These are phyloP conservation scores for Cyprinodon tularosa DNA, from an alignment of 2,113 vertebrate species.

Conservation along the genomic window DNA sequence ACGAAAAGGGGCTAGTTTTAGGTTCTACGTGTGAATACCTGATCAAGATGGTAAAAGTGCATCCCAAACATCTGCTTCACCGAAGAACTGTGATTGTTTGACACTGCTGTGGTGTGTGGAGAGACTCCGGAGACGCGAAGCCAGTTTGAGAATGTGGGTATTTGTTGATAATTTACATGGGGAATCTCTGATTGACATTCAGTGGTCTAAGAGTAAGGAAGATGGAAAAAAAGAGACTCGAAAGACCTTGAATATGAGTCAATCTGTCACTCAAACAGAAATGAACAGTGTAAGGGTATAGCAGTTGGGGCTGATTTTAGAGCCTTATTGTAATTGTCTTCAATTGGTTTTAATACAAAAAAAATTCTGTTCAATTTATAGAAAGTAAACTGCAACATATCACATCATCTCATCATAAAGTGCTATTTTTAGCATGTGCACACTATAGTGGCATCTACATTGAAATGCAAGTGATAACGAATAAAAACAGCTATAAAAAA, in stretches of 20 bases:
- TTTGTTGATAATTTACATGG: slow-evolving; percentile 81
- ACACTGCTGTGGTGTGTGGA: slow-evolving; percentile 32
- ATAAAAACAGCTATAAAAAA: background rate
- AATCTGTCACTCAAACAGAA: slow-evolving; percentile 32
- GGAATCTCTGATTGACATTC: slow-evolving; percentile 84
- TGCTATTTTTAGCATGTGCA: background rate
- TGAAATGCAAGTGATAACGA: background rate
- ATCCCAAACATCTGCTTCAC: slow-evolving; percentile 56
- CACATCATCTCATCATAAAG: no score
- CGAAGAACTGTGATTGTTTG: slow-evolving; percentile 48
- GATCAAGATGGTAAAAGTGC: slow-evolving; percentile 49
- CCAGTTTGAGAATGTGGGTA: slow-evolving; percentile 78
- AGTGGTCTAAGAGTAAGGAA: slow-evolving; percentile 76
- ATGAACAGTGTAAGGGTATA: background rate
- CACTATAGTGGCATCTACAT: background rate
- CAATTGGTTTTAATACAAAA: background rate
- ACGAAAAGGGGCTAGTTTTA: slow-evolving; percentile 61
- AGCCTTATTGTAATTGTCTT: background rate
- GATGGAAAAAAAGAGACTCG: slow-evolving; percentile 26
- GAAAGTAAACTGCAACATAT: background rate
- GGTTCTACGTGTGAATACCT: slow-evolving; percentile 61
- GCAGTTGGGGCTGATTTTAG: background rate
- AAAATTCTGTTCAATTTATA: background rate
- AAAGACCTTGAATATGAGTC: slow-evolving; percentile 41
- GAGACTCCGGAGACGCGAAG: slow-evolving; percentile 27